phyloP scores from a whole-genome alignment of 2,797 vertebrate genomes.

The Atherinosoma microstoma region DNA sequence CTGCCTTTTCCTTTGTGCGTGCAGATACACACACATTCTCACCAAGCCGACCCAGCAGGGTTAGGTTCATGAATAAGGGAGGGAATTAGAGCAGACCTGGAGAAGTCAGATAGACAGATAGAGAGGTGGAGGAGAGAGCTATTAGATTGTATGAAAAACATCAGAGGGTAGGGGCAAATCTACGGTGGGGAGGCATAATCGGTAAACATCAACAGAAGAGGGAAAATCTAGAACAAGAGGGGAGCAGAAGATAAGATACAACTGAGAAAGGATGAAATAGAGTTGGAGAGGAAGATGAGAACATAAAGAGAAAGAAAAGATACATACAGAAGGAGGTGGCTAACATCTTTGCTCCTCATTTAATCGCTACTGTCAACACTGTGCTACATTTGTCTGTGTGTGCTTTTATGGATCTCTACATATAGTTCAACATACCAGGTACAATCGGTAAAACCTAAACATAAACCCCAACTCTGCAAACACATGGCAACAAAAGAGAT shows the following conservation, averaged over 20 bases:
- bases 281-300: constrained; percentile 34
- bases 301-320: constrained; percentile 11
- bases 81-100: constrained; percentile 77
- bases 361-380: constrained; percentile 63
- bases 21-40: constrained; percentile 16
- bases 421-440: constrained; percentile 23
- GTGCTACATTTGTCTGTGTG: constrained; percentile 49
- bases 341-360: constrained; percentile 51
- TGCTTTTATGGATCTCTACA: constrained; percentile 11
- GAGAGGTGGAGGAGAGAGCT: constrained; percentile 65
- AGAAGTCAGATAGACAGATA: constrained; percentile 77
- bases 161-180: constrained; percentile 50
- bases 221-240: constrained; percentile 57
- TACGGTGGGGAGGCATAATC: constrained; percentile 54
- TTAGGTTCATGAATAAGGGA: constrained; percentile 84
- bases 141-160: constrained; percentile 75
- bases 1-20: constrained; percentile 58
- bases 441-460: constrained; percentile 36
- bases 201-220: constrained; percentile 55
- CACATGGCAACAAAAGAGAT: constrained; percentile 23
- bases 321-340: constrained; percentile 16
- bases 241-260: constrained; percentile 34
- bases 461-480: constrained; percentile 20
- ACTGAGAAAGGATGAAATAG: constrained; percentile 36
- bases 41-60: constrained; percentile 73